phyloP scores from a whole-genome alignment of 2,888 invertebrate species.

The Agriopis marginaria region DNA sequence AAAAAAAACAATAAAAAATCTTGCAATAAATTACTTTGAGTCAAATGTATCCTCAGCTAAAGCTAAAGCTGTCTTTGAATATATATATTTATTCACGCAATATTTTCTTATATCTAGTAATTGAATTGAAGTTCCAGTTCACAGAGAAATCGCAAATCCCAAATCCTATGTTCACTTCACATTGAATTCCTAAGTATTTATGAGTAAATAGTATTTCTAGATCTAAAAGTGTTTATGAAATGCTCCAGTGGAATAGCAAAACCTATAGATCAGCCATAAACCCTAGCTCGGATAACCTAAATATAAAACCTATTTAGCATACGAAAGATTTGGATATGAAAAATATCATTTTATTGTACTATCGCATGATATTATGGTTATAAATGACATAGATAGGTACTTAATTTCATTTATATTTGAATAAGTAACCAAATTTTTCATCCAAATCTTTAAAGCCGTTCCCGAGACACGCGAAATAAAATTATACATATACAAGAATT shows the following conservation, averaged over 20 bases:
- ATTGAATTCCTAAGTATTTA: neutral
- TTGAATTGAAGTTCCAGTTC: constrained; percentile 1
- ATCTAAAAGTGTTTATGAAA: neutral
- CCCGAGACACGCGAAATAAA: too few species aligned
- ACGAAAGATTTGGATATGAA: constrained; percentile 7
- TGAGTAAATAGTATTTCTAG: constrained; percentile 1
- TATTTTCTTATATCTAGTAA: neutral
- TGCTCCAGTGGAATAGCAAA: constrained; percentile 6
- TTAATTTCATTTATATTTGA: too few species aligned
- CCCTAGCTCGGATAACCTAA: constrained; percentile 8
- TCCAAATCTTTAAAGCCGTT: too few species aligned
- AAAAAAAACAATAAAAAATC: too few species aligned
- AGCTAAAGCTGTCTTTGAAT: too few species aligned
- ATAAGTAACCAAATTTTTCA: too few species aligned
- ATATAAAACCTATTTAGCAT: constrained; percentile 23
- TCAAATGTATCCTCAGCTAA: too few species aligned
- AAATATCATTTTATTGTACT: neutral
- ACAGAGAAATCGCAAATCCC: neutral
- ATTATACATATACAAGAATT: too few species aligned
- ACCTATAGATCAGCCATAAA: constrained; percentile 3
- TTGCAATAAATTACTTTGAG: too few species aligned
- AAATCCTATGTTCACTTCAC: neutral
- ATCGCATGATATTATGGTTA: too few species aligned
- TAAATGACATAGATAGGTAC: too few species aligned
- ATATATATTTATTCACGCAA: neutral